A percentile compares a stretch with the other conserved stretches of the same genome.
Evolutionary conservation across 2,113 vertebrate species (phyloP).

Genomic region (Cavia aperea): DNA sequence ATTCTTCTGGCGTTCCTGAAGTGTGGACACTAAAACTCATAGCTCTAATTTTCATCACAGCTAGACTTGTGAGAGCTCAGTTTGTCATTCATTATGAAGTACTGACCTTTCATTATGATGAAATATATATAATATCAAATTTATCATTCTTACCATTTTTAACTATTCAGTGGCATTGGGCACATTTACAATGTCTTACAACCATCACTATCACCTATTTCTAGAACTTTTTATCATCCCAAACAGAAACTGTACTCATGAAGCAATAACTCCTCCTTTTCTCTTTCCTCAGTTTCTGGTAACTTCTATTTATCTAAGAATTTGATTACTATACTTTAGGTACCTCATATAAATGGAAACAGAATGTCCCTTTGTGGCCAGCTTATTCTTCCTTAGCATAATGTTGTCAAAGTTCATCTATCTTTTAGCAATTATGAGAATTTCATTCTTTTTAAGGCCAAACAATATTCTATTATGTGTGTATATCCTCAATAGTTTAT

Average conservation of each 20-base stretch:
- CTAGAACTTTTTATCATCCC: background rate
- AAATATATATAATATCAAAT: background rate
- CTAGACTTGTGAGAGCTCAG: background rate
- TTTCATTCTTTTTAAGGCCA: background rate
- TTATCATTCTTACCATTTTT: background rate
- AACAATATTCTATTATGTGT: background rate
- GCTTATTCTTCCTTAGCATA: background rate
- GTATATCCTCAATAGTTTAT: background rate
- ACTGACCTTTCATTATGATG: background rate
- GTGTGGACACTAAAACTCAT: background rate
- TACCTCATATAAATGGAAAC: background rate
- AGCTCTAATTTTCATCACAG: conserved; percentile 8
- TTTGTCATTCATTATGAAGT: background rate
- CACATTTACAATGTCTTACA: background rate
- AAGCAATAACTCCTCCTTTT: background rate
- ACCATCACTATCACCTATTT: background rate
- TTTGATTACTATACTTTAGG: background rate
- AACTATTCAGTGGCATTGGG: background rate
- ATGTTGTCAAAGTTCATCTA: conserved; percentile 9
- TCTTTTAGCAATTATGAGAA: background rate
- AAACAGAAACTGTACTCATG: background rate
- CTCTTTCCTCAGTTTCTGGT: background rate
- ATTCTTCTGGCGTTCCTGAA: conserved; percentile 7
- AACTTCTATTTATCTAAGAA: background rate
- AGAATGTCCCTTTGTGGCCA: background rate